These are phyloP conservation scores for Caretta caretta DNA, from an alignment of 2,113 vertebrate species.

Conservation along the genomic window DNA sequence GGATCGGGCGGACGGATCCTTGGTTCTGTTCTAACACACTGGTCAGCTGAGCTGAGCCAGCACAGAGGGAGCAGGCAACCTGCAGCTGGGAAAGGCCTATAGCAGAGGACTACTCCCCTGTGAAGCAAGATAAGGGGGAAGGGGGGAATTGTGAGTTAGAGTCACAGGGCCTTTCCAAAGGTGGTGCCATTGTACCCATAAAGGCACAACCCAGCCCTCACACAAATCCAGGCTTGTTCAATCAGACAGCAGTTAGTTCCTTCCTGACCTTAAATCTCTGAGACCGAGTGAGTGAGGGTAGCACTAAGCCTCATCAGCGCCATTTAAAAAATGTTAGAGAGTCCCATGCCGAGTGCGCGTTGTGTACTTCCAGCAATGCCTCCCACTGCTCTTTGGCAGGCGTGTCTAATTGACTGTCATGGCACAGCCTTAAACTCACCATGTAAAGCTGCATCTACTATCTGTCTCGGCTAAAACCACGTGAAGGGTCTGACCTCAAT, in stretches of 20 bases:
- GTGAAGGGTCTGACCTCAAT: fast-evolving
- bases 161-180: fast-evolving
- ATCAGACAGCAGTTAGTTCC: not conserved
- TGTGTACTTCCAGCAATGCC: not conserved
- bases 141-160: no score
- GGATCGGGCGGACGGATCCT: not conserved
- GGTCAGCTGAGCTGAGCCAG: not conserved
- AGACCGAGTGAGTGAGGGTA: not conserved
- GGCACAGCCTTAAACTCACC: not conserved
- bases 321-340: not conserved
- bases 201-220: not conserved
- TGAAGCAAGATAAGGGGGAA: not conserved
- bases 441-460: not conserved
- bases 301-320: not conserved
- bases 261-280: not conserved
- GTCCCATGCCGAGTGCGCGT: not conserved
- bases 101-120: not conserved
- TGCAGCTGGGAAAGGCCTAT: not conserved
- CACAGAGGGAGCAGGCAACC: not conserved
- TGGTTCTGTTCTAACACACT: not conserved
- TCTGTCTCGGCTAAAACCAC: fast-evolving
- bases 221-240: fast-evolving
- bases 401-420: not conserved
- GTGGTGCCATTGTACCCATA: not conserved
- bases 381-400: not conserved